Base-by-base conservation (phyloP, 2,113 vertebrate species). In the Eptesicus fuscus region DNA sequence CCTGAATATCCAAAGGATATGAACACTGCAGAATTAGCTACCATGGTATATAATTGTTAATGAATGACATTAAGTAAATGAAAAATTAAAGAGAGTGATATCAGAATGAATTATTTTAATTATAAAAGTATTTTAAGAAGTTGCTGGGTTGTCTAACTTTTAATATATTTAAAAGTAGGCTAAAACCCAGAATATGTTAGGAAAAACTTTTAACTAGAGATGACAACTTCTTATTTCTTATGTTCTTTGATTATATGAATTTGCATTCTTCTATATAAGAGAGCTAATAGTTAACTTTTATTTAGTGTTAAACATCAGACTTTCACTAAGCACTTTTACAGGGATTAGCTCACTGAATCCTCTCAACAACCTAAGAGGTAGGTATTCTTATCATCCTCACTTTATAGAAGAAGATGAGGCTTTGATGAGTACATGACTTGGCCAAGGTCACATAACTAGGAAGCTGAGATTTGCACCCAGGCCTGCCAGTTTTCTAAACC, bases 11-110 rank as follows among this genome's bases (percentile, higher is more conserved):
- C 37, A 93, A 76, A 93, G 59, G 28, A 32, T 63, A 79, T n/a
- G 47, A 94, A 49, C n/a, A 37, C 51, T 63, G 56, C 6, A 32
- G 32, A 95, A 89, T 94, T 89, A 83, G 77, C 90, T 94, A 78
- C 63, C 49, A 71, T 96, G 90, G 47, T 88, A 67, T 86, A 32
- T 82, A 93, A 65, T 28, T 93, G 90, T 94, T 90, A 92, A 90
- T 95, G 40, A 82, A 79, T 96, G 53, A 88, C 61, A 88, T 49
- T 93, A 87, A 88, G 11, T 65, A 96, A 96, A 95, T 85, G 37
- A 92, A 91, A 82, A 92, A 74, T 93, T 95, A 93, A 85, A 92
- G 23, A 28, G 23, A 49, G 9, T 80, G n/a, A 61, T 96, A 87
- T 20, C 76, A 94, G 25, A 42, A 71, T 82, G 32, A 96, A 86